Conservation (phyloP, 2,888 invertebrate species). For the Chromoteleia sp. region DNA sequence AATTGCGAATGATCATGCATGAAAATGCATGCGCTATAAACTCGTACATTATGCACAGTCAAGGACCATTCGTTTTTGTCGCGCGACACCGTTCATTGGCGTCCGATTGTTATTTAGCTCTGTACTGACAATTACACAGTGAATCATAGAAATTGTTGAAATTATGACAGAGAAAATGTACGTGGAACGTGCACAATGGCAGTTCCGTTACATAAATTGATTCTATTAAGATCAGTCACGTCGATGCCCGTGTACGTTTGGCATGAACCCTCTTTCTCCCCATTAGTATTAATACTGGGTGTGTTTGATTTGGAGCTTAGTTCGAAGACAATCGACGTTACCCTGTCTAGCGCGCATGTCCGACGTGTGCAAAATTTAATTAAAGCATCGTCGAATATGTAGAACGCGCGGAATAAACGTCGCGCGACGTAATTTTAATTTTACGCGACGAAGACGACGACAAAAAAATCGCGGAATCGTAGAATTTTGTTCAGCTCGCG, state of each 20-base stretch:
- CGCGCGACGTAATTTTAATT: neutral
- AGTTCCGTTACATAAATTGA: conserved; percentile 71
- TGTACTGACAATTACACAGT: conserved; percentile 56
- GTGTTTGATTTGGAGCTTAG: conserved; percentile 64
- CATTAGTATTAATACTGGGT: conserved; percentile 69
- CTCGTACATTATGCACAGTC: conserved; percentile 38
- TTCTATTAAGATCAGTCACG: conserved; percentile 73
- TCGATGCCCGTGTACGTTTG: conserved; percentile 68
- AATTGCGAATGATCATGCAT: conserved; percentile 42
- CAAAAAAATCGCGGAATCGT: neutral
- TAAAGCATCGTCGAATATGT: neutral
- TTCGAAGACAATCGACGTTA: conserved; percentile 59
- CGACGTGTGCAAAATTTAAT: conserved; percentile 37
- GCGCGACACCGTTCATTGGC: conserved; percentile 48
- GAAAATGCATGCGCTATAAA: conserved; percentile 28
- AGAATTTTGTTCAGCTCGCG: no score
- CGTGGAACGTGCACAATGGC: conserved; percentile 66
- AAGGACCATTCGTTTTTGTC: conserved; percentile 45
- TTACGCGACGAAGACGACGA: neutral
- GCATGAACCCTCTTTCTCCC: conserved; percentile 65
- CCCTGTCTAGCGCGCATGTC: conserved; percentile 18
- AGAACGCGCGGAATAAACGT: neutral
- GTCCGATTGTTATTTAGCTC: conserved; percentile 60
- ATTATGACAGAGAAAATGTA: conserved; percentile 64
- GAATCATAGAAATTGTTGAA: conserved; percentile 61